Evolutionary conservation across 2,797 vertebrate species (phyloP).

Genomic region (Spinus pinus): DNA sequence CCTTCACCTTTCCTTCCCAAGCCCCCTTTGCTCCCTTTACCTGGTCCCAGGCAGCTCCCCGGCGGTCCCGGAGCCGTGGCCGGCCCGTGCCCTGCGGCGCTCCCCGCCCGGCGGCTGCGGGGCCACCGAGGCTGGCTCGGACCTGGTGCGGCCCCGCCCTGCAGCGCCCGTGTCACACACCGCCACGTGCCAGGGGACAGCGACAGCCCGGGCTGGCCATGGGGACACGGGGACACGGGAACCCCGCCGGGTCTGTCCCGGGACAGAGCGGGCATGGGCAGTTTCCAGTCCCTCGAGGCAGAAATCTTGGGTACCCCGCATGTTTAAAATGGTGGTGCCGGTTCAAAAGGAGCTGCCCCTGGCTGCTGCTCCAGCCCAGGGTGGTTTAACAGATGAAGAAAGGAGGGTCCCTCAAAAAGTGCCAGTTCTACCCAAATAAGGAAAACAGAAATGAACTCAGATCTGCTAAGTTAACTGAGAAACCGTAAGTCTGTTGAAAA

Average conservation of each 20-base stretch:
- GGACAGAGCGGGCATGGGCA: background rate
- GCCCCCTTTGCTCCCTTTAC: background rate
- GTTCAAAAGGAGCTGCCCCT: background rate
- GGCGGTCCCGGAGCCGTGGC: background rate
- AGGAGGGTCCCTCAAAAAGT: background rate
- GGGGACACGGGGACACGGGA: background rate
- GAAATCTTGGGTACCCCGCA: background rate
- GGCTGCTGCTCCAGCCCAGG: background rate
- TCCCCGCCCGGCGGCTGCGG: background rate
- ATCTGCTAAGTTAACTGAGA: slow-evolving; percentile 10
- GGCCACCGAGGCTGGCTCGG: background rate
- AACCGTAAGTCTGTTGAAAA: background rate
- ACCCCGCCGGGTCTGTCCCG: background rate
- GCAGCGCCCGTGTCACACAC: background rate
- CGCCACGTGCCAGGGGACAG: background rate
- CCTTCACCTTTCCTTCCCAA: background rate
- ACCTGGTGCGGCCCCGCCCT: slow-evolving; percentile 35
- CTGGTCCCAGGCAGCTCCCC: background rate
- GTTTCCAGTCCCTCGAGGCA: background rate
- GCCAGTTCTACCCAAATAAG: background rate
- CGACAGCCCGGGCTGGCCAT: background rate
- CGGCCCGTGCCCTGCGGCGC: background rate
- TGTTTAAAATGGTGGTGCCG: background rate
- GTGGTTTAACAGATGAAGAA: background rate
- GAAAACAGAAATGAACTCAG: background rate